Evolutionary conservation across 2,888 invertebrate genomes (phyloP), one percentile per base, ranked within the genome.

Genomic region (Leptopterna dolabrata): DNA sequence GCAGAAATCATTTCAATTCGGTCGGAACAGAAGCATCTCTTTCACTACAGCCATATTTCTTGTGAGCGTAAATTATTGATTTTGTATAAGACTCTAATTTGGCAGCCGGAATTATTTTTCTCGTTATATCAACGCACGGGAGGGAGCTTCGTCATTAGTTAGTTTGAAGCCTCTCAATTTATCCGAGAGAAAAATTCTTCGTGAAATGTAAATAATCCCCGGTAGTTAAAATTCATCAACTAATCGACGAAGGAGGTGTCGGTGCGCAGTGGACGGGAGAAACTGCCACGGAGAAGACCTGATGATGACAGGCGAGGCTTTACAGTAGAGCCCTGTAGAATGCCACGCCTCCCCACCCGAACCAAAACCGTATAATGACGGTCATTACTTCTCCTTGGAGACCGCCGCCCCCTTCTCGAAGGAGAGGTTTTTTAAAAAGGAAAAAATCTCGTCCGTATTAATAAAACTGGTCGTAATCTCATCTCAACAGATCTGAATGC

Each of bases 381-480:
- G 47, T 47, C 47, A 47, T 47, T 47, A 47, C 47, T 47, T 47
- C 47, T 47, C 6, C 47, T 47, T 47, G 47, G 47, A 47, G 47
- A 47, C 13, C 1, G 47, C 14, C 47, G 36, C 7, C 36, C 36
- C 7, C 36, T 2, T 36, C 36, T n/a, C n/a, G n/a, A n/a, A n/a
- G n/a, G 36, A 7, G 7, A 36, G 36, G 36, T 36, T 63, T 63
- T 24, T 63, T 24, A 24, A 11, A 55, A 55, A 55, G 19, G 19
- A n/a, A 55, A 7, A 63, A 19, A n/a, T 63, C 24, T 19, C 19
- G 6, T n/a, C 63, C 27, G 63, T 24, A 63, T 63, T 63, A 63
- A 63, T 63, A 63, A 63, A 63, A 63, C 63, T 63, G 63, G 63
- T 63, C 63, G 63, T 63, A 63, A 63, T 63, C 63, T 63, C 63